Evolutionary conservation across 2,797 vertebrate genomes (phyloP).

Genomic region (Melanogrammus aeglefinus): DNA sequence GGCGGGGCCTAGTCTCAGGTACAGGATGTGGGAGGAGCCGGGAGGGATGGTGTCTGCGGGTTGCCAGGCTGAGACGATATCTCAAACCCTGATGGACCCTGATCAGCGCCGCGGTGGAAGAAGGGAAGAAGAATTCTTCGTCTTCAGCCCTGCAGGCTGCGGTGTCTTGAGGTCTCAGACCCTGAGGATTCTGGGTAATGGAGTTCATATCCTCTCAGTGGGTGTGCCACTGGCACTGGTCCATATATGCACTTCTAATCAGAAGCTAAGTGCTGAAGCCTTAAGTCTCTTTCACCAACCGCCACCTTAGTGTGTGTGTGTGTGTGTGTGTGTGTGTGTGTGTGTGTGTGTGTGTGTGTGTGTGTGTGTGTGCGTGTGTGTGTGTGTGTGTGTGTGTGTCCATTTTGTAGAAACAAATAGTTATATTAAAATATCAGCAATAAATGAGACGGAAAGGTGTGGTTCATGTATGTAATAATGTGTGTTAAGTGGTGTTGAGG

Average conservation of each 20-base stretch:
- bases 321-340: background rate
- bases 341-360: background rate
- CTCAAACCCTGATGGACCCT: too few species aligned
- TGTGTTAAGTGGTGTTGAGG: background rate
- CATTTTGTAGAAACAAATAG: background rate
- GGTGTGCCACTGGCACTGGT: constrained; percentile 8
- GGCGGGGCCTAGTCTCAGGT: too few species aligned
- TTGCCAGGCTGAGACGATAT: too few species aligned
- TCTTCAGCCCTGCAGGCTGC: background rate
- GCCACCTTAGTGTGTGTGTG: background rate
- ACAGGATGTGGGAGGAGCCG: too few species aligned
- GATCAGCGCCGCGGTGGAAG: too few species aligned
- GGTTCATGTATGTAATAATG: background rate
- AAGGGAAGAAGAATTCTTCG: too few species aligned
- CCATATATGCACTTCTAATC: constrained; percentile 37
- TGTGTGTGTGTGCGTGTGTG: background rate
- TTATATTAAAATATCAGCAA: background rate
- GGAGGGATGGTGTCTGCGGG: too few species aligned
- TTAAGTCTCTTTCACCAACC: constrained; percentile 45
- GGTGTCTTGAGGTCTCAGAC: background rate
- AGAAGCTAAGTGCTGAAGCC: constrained; percentile 40
- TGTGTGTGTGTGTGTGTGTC: background rate
- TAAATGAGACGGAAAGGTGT: background rate
- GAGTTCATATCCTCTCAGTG: background rate
- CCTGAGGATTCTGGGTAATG: background rate